Conservation (phyloP, 2,113 vertebrate species). For the Zeus faber region DNA sequence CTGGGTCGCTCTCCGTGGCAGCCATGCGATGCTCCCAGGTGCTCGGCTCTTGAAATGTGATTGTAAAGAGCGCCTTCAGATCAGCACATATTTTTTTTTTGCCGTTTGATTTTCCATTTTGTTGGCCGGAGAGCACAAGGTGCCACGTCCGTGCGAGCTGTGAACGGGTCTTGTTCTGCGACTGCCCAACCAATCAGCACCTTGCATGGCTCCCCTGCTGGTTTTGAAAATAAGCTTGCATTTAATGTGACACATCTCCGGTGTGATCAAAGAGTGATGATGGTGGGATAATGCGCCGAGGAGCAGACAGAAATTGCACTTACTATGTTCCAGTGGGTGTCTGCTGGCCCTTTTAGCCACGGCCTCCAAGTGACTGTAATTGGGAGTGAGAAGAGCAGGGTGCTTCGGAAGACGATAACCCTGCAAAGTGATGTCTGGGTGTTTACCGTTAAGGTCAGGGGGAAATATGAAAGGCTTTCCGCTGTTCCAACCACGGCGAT, state of each 20-base stretch:
- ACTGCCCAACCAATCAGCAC: no score
- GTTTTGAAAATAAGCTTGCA: no score
- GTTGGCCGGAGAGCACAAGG: slow-evolving; percentile 20
- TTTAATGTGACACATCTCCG: no score
- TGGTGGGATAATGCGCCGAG: no score
- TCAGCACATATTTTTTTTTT: not conserved
- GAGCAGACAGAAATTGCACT: no score
- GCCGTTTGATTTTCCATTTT: slow-evolving; percentile 15
- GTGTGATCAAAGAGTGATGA: no score
- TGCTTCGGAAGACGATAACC: no score
- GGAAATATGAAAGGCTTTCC: slow-evolving; percentile 25
- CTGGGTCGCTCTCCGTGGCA: not conserved
- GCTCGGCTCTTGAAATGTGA: slow-evolving; percentile 21
- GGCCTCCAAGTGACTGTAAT: not conserved
- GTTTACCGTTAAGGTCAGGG: slow-evolving; percentile 40
- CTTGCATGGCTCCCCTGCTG: no score
- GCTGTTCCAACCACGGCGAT: slow-evolving; percentile 26
- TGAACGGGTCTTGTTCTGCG: no score
- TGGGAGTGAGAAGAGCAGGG: not conserved
- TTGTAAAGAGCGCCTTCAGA: slow-evolving; percentile 26
- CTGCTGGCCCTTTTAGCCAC: no score
- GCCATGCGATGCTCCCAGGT: slow-evolving; percentile 12
- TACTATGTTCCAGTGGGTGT: no score
- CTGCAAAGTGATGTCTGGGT: not conserved
- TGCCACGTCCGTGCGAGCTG: no score